A percentile compares a stretch with the other conserved stretches of the same genome.
These are phyloP conservation scores for Ichneumoninae sp. DNA, from an alignment of 2,888 invertebrate genomes.

Conservation along the genomic window DNA sequence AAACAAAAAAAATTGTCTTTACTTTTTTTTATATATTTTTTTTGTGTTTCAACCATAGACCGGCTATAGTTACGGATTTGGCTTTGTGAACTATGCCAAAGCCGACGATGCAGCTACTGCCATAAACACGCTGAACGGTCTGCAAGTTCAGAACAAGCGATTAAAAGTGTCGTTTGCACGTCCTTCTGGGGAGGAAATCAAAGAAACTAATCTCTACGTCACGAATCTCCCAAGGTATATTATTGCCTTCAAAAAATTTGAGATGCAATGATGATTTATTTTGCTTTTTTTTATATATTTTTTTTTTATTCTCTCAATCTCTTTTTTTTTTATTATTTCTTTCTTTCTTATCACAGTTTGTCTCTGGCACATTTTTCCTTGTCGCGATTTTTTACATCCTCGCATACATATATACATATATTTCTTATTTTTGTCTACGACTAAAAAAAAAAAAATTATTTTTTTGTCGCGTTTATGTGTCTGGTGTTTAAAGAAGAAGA, in stretches of 20 bases:
- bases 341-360: conserved; percentile 26
- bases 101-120: conserved; percentile 94
- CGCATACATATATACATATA: background rate
- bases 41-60: conserved; percentile 86
- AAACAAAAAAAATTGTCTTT: conserved; percentile 52
- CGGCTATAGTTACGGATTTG: conserved; percentile 98
- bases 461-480: background rate
- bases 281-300: conserved; percentile 40
- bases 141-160: conserved; percentile 95
- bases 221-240: conserved; percentile 93
- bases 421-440: conserved; percentile 7
- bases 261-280: conserved; percentile 41
- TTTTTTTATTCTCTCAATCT: conserved; percentile 22
- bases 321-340: conserved; percentile 45
- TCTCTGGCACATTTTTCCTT: conserved; percentile 8
- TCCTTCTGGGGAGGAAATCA: conserved; percentile 95
- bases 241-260: conserved; percentile 57
- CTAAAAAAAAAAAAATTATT: too few relatives aligned
- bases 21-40: conserved; percentile 74
- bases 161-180: conserved; percentile 97
- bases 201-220: conserved; percentile 97
- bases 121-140: conserved; percentile 94
- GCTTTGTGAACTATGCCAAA: conserved; percentile 95
- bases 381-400: conserved; percentile 36
- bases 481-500: background rate